Base-by-base conservation (phyloP, 37 sponge, comb jelly and placozoan genomes). In the Cliona cf. orientalis region DNA sequence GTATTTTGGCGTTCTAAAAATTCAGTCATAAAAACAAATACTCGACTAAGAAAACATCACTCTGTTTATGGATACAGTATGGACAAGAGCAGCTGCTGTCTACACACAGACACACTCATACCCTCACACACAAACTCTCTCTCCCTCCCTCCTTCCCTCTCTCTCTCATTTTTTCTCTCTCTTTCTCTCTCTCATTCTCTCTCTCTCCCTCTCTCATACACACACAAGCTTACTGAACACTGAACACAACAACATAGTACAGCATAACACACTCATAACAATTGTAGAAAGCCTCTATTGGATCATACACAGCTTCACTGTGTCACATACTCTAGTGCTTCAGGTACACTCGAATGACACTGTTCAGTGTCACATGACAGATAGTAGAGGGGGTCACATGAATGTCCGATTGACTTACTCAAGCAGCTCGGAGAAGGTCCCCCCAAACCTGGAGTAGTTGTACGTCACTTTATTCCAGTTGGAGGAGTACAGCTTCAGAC, bases 381-480 rank as follows among this genome's bases (percentile, higher is more conserved):
- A 41, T 67, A 35, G 11, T 67, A 34, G 9, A 67, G 9, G 38
- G 29, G 26, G 29, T 28, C 63, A 61, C 26, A 22, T 19, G 6
- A 42, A 5, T 76, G 19, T 58, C 25, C 31, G 63, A n/a, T 7
- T 45, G 28, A 75, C 57, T 60, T 33, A 79, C 87, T 45, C 63
- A 29, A 86, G 41, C 23, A 75, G 70, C 17, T 42, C 42, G 19
- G 60, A 62, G 49, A 41, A 72, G 38, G 56, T 72, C 29, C 53
- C 46, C 7, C 73, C 44, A 61, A 65, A 86, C 9, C 35, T 22
- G 31, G 56, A 36, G 72, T 42, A 84, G 69, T 84, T 91, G 87
- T 73, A 91, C 19, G 34, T 81, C 32, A 91, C 74, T 33, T 58
- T 77, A 63, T 91, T 72, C 91, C 87, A 91, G 5, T 72, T 42